phyloP scores from a whole-genome alignment of 2,888 invertebrate genomes.

The Sphinx pinastri region DNA sequence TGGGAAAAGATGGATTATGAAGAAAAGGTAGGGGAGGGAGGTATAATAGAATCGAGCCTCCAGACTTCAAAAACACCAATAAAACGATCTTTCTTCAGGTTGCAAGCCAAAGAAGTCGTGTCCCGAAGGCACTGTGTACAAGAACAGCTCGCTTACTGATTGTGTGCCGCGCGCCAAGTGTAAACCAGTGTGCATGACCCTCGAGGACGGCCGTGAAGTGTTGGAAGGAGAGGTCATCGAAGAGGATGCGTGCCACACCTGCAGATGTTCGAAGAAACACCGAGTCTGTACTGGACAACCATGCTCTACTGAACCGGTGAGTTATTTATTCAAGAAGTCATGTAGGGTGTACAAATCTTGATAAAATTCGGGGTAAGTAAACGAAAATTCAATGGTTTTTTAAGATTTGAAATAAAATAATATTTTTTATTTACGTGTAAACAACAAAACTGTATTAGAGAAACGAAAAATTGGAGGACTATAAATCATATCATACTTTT shows the following conservation, averaged over 20 bases:
- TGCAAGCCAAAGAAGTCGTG: constrained; percentile 89
- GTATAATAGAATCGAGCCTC: background rate
- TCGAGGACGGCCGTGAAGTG: constrained; percentile 85
- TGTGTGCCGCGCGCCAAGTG: constrained; percentile 91
- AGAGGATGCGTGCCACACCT: constrained; percentile 91
- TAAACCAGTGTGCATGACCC: constrained; percentile 87
- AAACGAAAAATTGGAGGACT: background rate
- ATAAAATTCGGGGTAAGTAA: too few relatives aligned
- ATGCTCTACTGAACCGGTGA: constrained; percentile 76
- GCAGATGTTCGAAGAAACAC: constrained; percentile 88
- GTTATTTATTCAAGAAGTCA: constrained; percentile 31
- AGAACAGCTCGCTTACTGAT: constrained; percentile 86
- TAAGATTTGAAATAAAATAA: too few relatives aligned
- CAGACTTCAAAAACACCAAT: background rate
- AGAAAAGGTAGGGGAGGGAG: too few relatives aligned
- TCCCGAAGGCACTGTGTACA: constrained; percentile 88
- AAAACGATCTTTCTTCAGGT: constrained; percentile 66
- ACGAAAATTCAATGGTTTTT: too few relatives aligned
- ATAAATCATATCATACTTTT: background rate
- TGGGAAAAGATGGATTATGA: too few relatives aligned
- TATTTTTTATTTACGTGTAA: too few relatives aligned
- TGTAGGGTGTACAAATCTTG: too few relatives aligned
- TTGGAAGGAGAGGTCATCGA: constrained; percentile 91
- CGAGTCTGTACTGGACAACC: constrained; percentile 89
- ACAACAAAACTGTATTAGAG: too few relatives aligned